Percentiles rank a stretch among this genome's conserved stretches.
phyloP scores from a whole-genome alignment of 2,113 vertebrate genomes.

The Haemorhous mexicanus region DNA sequence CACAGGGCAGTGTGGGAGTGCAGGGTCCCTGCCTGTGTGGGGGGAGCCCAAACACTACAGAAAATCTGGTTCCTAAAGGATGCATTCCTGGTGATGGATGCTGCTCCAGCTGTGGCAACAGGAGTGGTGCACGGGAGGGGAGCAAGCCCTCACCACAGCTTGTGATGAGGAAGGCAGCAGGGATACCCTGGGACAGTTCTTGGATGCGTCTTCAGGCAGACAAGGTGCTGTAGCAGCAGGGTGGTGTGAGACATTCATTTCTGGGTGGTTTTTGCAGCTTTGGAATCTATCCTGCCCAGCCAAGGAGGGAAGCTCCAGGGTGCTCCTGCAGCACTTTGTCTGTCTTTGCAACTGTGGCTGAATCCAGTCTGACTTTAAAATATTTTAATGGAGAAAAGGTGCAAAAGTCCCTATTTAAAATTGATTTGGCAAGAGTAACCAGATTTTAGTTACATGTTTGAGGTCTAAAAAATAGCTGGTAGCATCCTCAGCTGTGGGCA shows the following conservation, averaged over 20 bases:
- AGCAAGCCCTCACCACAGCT: neutral
- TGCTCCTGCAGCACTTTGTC: neutral
- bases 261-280: neutral
- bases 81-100: rapidly evolving
- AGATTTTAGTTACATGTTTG: neutral
- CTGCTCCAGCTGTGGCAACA: neutral
- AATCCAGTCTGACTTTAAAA: neutral
- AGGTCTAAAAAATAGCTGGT: neutral
- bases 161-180: neutral
- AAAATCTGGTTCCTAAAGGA: neutral
- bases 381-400: neutral
- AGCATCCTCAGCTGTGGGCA: neutral
- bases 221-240: neutral
- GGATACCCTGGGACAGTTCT: neutral
- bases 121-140: neutral
- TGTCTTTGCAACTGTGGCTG: neutral
- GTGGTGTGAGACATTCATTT: neutral
- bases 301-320: neutral
- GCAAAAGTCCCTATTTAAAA: neutral
- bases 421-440: neutral
- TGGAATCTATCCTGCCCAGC: neutral
- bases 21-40: neutral
- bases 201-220: neutral
- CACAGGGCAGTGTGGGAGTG: neutral
- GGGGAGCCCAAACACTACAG: neutral